phyloP scores from a whole-genome alignment of 1,140 invertebrate species.

The Drosophila ironensis region DNA sequence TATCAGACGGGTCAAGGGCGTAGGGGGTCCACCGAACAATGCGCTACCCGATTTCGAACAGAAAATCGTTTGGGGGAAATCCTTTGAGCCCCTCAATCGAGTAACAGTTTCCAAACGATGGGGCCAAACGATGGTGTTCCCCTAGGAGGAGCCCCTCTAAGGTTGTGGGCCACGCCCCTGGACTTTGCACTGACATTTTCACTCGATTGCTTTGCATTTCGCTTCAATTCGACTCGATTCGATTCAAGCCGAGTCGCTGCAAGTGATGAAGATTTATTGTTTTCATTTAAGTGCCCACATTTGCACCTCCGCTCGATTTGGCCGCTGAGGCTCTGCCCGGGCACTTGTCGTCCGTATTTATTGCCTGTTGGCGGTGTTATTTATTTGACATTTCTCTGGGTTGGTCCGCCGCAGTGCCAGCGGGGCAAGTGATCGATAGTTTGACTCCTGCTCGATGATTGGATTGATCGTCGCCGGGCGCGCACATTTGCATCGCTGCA shows the following conservation, averaged over 20 bases:
- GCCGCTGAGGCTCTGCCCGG: conserved; percentile 1
- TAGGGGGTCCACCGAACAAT: no score
- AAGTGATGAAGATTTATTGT: conserved; percentile 75
- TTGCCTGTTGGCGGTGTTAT: conserved; percentile 63
- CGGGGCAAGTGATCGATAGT: conserved; percentile 69
- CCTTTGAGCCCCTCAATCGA: no score
- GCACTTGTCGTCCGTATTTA: conserved; percentile 30
- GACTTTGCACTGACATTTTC: conserved; percentile 28
- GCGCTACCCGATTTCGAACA: no score
- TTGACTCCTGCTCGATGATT: conserved; percentile 27
- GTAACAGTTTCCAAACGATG: no score
- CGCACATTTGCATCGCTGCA: conserved; percentile 60
- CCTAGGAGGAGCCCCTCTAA: no score
- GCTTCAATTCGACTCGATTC: conserved; percentile 38
- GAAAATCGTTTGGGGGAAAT: no score
- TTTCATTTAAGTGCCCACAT: conserved; percentile 73
- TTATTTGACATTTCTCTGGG: conserved; percentile 76
- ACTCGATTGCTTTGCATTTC: conserved; percentile 43
- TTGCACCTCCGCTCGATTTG: conserved; percentile 61
- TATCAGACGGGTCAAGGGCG: conserved; percentile 26
- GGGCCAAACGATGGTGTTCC: no score
- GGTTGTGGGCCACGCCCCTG: neutral
- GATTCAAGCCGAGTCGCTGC: conserved; percentile 17
- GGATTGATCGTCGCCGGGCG: conserved; percentile 34
- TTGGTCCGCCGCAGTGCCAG: conserved; percentile 21